phyloP scores from a whole-genome alignment of 2,113 vertebrate genomes.

The Myiagra hebetior region DNA sequence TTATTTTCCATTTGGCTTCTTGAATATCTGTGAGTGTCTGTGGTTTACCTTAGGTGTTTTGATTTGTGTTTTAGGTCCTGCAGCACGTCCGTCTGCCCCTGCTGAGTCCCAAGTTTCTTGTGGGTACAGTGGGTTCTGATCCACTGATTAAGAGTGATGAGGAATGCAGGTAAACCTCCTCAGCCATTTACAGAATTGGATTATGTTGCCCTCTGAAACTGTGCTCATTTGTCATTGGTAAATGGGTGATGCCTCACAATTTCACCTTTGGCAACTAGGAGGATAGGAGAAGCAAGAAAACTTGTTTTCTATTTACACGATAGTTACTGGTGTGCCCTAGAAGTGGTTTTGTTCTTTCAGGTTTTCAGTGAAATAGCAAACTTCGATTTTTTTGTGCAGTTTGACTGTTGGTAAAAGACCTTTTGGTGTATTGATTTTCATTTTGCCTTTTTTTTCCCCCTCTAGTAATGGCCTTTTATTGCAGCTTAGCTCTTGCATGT shows the following conservation, averaged over 20 bases:
- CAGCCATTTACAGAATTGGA: background rate
- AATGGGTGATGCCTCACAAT: background rate
- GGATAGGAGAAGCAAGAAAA: background rate
- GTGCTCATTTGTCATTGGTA: background rate
- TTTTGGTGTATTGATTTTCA: background rate
- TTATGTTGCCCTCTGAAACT: background rate
- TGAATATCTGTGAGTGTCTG: background rate
- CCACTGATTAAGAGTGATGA: conserved; percentile 98
- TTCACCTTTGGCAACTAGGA: background rate
- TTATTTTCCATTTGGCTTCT: background rate
- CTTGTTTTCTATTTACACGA: background rate
- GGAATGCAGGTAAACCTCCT: conserved; percentile 87
- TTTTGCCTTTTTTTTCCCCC: background rate
- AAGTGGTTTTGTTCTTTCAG: background rate
- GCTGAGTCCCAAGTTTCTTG: conserved; percentile 96
- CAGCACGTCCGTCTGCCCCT: conserved; percentile 94
- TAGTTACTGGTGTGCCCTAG: background rate
- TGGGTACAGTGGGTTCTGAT: conserved; percentile 92
- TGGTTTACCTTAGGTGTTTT: background rate
- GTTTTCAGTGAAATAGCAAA: background rate
- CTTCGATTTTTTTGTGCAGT: background rate
- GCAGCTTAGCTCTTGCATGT: background rate
- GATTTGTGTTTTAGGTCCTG: conserved; percentile 80
- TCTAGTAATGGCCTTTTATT: background rate
- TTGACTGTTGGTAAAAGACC: background rate